A percentile compares a stretch with the other conserved stretches of the same genome.
Evolutionary conservation across 2,113 vertebrate genomes (phyloP).

Genomic region (Meriones unguiculatus): DNA sequence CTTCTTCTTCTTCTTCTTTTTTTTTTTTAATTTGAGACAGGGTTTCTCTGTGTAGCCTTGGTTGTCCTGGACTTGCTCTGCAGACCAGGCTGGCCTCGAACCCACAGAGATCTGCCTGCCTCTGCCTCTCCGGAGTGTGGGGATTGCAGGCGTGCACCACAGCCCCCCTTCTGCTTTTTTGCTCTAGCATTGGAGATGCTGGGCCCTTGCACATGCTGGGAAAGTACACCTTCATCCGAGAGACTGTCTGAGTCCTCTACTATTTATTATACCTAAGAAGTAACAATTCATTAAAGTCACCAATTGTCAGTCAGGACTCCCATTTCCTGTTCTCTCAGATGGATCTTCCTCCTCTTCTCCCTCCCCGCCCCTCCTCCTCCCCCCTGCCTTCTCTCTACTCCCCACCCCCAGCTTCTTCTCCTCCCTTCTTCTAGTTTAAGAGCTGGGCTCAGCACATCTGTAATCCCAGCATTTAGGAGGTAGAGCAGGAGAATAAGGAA

Average conservation of each 20-base stretch:
- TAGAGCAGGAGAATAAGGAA: neutral
- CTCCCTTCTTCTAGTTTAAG: neutral
- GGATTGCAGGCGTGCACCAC: too few relatives aligned
- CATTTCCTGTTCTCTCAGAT: neutral
- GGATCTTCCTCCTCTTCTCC: neutral
- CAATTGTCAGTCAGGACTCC: neutral
- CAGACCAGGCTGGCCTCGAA: too few relatives aligned
- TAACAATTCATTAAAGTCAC: neutral
- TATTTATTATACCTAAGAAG: neutral
- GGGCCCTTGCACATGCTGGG: neutral
- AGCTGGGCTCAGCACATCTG: neutral
- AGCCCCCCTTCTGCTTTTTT: neutral
- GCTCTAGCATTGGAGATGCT: neutral
- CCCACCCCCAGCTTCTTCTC: neutral
- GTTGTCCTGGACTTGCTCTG: too few relatives aligned
- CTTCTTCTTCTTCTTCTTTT: too few relatives aligned
- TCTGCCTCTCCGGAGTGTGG: too few relatives aligned
- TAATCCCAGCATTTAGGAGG: neutral
- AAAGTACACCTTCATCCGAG: neutral
- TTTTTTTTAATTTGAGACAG: too few relatives aligned
- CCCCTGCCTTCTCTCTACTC: neutral
- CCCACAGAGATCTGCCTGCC: too few relatives aligned
- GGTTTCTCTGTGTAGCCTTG: too few relatives aligned
- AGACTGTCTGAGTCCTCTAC: neutral
- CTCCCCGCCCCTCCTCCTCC: neutral